Percentiles rank a stretch among this genome's conserved stretches.
These are phyloP conservation scores for Ganaspis sp. DNA, from an alignment of 1,140 invertebrate genomes.

Conservation along the genomic window DNA sequence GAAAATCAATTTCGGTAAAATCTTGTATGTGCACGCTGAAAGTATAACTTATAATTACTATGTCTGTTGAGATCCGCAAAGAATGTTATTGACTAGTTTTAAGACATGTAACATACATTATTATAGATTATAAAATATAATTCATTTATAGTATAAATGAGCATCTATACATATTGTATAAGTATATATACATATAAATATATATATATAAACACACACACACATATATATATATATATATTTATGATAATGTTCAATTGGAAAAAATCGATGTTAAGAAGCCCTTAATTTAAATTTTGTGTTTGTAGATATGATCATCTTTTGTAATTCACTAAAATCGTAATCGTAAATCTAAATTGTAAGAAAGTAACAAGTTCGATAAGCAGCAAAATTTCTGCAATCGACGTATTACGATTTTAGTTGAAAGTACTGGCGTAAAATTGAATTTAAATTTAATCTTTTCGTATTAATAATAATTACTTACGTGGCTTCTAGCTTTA, in stretches of 20 bases:
- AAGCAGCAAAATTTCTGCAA: slow-evolving; percentile 14
- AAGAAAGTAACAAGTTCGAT: slow-evolving; percentile 28
- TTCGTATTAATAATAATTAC: not conserved
- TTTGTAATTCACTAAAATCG: slow-evolving; percentile 13
- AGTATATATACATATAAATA: slow-evolving; percentile 41
- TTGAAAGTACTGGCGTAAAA: not conserved
- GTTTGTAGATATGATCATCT: slow-evolving; percentile 29
- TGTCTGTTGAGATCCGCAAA: slow-evolving; percentile 56
- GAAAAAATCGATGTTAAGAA: slow-evolving; percentile 24
- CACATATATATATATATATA: slow-evolving; percentile 46
- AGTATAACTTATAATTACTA: slow-evolving; percentile 57
- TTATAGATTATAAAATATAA: slow-evolving; percentile 40
- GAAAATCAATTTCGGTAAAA: not conserved
- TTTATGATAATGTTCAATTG: slow-evolving; percentile 13
- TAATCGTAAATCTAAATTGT: slow-evolving; percentile 28
- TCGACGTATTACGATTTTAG: slow-evolving; percentile 15
- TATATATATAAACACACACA: too few species aligned
- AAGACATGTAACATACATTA: slow-evolving; percentile 46
- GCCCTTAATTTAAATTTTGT: slow-evolving; percentile 16
- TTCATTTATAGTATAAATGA: slow-evolving; percentile 33
- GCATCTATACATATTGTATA: slow-evolving; percentile 36
- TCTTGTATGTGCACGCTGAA: slow-evolving; percentile 54
- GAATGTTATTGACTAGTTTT: slow-evolving; percentile 56
- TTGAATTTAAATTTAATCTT: not conserved
- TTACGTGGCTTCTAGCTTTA: slow-evolving; percentile 4